A percentile compares a stretch with the other conserved stretches of the same genome.
These are phyloP conservation scores for Eupristina koningsbergeri DNA, from an alignment of 1,140 invertebrate genomes.

Conservation along the genomic window DNA sequence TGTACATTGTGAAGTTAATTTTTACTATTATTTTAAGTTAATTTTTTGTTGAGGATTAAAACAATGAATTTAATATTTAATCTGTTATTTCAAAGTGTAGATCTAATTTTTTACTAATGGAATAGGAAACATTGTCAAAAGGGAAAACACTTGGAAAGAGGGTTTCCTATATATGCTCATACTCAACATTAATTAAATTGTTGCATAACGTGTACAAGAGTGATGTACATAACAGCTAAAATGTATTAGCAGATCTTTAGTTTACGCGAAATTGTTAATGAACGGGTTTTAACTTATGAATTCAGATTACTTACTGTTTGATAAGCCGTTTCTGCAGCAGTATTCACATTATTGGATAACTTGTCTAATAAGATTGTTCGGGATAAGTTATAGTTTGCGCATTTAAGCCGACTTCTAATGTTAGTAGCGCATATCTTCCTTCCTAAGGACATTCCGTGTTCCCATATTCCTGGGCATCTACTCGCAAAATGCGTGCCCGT, in stretches of 20 bases:
- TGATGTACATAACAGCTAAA: slow-evolving; percentile 19
- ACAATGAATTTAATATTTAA: no score
- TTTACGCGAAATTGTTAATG: slow-evolving; percentile 32
- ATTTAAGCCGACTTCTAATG: slow-evolving; percentile 4
- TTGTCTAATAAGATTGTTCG: slow-evolving; percentile 53
- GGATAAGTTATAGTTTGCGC: neutral
- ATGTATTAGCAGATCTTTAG: slow-evolving; percentile 24
- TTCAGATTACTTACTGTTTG: slow-evolving; percentile 47
- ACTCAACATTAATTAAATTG: neutral
- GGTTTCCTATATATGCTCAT: neutral
- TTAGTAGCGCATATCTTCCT: no score
- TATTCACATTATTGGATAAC: slow-evolving; percentile 50
- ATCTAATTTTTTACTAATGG: no score
- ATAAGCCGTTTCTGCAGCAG: slow-evolving; percentile 29
- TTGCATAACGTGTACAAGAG: neutral
- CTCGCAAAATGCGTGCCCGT: neutral
- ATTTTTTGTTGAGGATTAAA: no score
- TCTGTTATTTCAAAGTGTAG: no score
- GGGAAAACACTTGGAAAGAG: no score
- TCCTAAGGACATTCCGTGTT: no score
- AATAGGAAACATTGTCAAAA: neutral
- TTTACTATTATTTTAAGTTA: no score
- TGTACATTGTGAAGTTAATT: no score
- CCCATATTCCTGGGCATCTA: no score
- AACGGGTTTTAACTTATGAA: slow-evolving; percentile 31